phyloP scores from a whole-genome alignment of 2,113 vertebrate genomes.

The Ondatra zibethicus region DNA sequence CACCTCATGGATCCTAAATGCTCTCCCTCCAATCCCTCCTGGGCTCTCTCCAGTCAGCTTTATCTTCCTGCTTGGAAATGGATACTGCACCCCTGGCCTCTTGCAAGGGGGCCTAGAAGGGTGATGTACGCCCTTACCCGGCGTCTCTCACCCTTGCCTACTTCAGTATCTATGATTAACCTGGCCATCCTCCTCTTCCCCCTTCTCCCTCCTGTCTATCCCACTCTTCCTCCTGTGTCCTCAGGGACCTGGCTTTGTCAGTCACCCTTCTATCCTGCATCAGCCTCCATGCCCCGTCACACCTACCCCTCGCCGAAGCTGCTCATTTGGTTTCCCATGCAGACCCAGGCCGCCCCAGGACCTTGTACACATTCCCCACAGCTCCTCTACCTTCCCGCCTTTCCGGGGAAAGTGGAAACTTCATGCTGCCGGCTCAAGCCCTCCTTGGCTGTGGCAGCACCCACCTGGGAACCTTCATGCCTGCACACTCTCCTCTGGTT shows the following conservation, averaged over 20 bases:
- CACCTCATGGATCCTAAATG: background rate
- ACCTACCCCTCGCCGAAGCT: background rate
- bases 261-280: background rate
- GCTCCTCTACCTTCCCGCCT: background rate
- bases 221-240: background rate
- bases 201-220: background rate
- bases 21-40: too few species aligned
- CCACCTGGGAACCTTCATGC: background rate
- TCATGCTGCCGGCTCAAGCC: fast-evolving
- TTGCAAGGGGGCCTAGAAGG: background rate
- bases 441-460: background rate
- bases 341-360: background rate
- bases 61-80: background rate
- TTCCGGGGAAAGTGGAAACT: background rate
- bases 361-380: background rate
- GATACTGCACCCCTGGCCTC: background rate
- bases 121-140: background rate
- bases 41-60: background rate
- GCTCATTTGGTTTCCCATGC: too few species aligned
- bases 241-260: background rate
- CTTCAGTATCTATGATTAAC: too few species aligned
- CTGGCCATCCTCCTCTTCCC: background rate
- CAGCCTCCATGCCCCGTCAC: background rate
- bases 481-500: background rate
- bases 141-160: background rate